These are phyloP conservation scores for Bubo scandiacus DNA, from an alignment of 2,113 vertebrate genomes.

Conservation along the genomic window DNA sequence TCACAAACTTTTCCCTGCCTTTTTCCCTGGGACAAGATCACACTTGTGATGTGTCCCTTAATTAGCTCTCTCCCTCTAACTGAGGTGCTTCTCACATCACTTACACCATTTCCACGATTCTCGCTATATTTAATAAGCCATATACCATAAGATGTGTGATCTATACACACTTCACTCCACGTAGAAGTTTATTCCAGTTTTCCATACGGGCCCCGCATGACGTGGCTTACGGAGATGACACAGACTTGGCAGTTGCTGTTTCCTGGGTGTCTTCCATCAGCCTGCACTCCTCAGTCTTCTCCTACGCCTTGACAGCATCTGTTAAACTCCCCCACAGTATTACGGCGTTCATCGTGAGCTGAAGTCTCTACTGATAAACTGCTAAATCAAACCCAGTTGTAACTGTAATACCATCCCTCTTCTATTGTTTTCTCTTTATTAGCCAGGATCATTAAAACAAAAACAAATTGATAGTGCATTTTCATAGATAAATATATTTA, in stretches of 20 bases:
- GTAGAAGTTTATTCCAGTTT: not conserved
- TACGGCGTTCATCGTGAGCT: accelerated
- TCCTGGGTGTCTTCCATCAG: not conserved
- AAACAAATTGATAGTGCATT: not conserved
- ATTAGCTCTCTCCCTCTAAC: not conserved
- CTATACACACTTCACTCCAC: not conserved
- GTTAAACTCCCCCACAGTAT: not conserved
- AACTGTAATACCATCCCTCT: not conserved
- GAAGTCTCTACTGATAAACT: not conserved
- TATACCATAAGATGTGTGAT: accelerated
- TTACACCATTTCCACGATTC: accelerated
- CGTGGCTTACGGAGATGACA: accelerated
- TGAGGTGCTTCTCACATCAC: not conserved
- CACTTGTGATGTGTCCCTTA: not conserved
- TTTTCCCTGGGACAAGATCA: not conserved
- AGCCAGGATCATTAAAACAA: not conserved
- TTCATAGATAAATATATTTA: not conserved
- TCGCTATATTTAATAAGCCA: accelerated
- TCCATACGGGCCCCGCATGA: accelerated
- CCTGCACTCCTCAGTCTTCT: not conserved
- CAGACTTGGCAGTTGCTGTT: not conserved
- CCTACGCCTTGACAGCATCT: not conserved
- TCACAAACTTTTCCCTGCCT: not conserved
- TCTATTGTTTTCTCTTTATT: accelerated
- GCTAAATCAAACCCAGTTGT: not conserved